Percentiles rank a stretch among this genome's conserved stretches.
Conservation (phyloP, 2,888 invertebrate genomes). For the Stenoptilia bipunctidactyla region DNA sequence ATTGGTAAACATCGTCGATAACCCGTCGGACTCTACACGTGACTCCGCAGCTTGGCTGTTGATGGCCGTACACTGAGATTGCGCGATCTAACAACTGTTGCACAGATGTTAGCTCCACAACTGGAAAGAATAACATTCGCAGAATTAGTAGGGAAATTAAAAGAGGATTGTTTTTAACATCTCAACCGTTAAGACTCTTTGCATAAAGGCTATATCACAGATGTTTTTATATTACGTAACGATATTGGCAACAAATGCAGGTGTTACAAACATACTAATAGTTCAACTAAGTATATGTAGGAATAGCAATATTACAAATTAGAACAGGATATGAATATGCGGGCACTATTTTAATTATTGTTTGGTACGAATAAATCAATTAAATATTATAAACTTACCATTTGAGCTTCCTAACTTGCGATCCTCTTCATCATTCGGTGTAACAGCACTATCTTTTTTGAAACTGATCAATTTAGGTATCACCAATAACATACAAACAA, state of each 20-base stretch:
- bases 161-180: constrained; percentile 1
- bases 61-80: constrained; percentile 45
- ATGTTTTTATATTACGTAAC: too few relatives aligned
- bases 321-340: too few relatives aligned
- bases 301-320: too few relatives aligned
- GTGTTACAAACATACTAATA: too few relatives aligned
- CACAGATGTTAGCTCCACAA: constrained; percentile 49
- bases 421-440: constrained; percentile 43
- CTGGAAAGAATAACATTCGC: constrained; percentile 21
- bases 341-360: too few relatives aligned
- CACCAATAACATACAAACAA: constrained; percentile 81
- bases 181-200: constrained; percentile 2
- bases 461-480: constrained; percentile 76
- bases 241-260: too few relatives aligned
- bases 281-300: too few relatives aligned
- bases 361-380: too few relatives aligned
- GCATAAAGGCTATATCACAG: too few relatives aligned
- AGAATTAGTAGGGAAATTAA: not conserved
- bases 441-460: constrained; percentile 44
- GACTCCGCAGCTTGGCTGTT: constrained; percentile 48
- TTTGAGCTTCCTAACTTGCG: constrained; percentile 32
- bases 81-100: constrained; percentile 62
- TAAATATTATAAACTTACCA: too few relatives aligned
- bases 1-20: constrained; percentile 58
- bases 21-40: constrained; percentile 60